These are phyloP conservation scores for Lymantria monacha DNA, from an alignment of 2,888 invertebrate species.

Conservation along the genomic window DNA sequence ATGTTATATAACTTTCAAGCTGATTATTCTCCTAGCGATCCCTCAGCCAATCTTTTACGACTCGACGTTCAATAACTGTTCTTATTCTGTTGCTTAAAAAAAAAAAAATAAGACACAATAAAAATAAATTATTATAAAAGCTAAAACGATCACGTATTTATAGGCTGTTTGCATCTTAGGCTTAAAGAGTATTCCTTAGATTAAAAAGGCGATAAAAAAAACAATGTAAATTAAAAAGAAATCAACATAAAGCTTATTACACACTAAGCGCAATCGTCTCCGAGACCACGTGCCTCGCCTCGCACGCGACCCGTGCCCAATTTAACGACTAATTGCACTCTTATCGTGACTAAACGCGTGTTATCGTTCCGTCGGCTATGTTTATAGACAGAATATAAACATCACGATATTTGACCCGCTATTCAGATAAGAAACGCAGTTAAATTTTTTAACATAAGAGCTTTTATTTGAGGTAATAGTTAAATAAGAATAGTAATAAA, in stretches of 20 bases:
- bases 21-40: no score
- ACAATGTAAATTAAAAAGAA: background rate
- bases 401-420: constrained; percentile 34
- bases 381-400: constrained; percentile 41
- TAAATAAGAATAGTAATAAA: no score
- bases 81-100: no score
- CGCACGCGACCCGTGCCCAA: constrained; percentile 26
- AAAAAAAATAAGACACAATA: no score
- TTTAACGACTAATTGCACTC: constrained; percentile 36
- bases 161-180: background rate
- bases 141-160: no score
- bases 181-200: no score
- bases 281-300: constrained; percentile 21
- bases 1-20: no score
- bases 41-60: no score
- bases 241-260: constrained; percentile 21
- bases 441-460: constrained; percentile 3
- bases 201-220: background rate
- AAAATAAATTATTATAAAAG: no score
- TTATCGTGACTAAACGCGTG: constrained; percentile 36
- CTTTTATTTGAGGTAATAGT: no score
- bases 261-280: constrained; percentile 21
- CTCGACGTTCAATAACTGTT: no score
- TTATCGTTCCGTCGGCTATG: constrained; percentile 27
- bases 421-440: constrained; percentile 23